phyloP scores from a whole-genome alignment of 2,888 invertebrate species.

The Petrolisthes cinctipes region DNA sequence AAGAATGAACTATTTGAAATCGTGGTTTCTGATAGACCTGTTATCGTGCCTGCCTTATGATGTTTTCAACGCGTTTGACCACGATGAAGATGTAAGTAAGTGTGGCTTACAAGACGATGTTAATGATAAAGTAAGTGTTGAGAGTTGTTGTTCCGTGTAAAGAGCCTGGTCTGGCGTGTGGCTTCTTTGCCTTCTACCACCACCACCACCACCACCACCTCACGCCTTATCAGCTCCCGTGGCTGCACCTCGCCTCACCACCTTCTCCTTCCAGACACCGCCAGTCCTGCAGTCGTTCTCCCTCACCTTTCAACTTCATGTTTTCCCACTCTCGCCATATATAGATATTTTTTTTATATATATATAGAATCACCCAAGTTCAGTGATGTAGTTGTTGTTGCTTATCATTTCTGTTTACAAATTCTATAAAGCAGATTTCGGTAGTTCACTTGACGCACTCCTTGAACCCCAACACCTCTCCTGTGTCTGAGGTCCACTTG shows the following conservation, averaged over 20 bases:
- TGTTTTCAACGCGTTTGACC: slow-evolving; percentile 99
- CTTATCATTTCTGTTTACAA: too few relatives aligned
- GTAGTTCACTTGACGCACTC: neutral
- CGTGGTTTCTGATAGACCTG: slow-evolving; percentile 99
- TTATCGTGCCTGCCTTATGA: slow-evolving; percentile 99
- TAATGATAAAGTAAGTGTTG: slow-evolving; percentile 62
- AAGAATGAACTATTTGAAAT: slow-evolving; percentile 98
- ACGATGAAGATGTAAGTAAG: slow-evolving; percentile 91
- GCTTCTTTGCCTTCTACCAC: neutral
- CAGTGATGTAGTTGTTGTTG: too few relatives aligned
- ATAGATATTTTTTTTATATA: neutral
- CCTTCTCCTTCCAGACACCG: neutral
- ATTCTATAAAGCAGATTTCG: neutral
- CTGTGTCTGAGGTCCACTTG: too few relatives aligned
- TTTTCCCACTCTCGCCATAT: neutral
- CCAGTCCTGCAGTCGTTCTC: too few relatives aligned
- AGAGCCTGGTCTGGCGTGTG: slow-evolving; percentile 25
- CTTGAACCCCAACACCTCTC: too few relatives aligned
- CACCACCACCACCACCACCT: neutral
- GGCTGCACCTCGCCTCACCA: slow-evolving; percentile 25
- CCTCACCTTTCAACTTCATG: too few relatives aligned
- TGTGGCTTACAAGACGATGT: slow-evolving; percentile 57
- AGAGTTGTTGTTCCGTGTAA: neutral
- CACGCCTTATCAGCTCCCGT: slow-evolving; percentile 39
- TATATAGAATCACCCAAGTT: too few relatives aligned